Conservation (phyloP, 2,888 invertebrate genomes). For the Odiellus spinosus region DNA sequence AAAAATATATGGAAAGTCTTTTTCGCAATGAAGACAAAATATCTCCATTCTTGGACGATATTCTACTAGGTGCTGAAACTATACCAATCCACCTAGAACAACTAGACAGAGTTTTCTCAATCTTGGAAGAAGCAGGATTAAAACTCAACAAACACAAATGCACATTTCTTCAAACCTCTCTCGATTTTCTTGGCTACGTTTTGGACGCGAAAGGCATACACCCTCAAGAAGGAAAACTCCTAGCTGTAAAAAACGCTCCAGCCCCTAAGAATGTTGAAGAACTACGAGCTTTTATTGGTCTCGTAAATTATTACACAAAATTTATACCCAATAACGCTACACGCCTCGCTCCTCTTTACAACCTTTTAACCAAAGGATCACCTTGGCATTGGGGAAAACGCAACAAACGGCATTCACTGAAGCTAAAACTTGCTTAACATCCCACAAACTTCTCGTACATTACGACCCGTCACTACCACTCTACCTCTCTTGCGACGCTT, state of each 20-base stretch:
- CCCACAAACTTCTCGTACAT: slow-evolving; percentile 22
- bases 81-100: background rate
- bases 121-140: background rate
- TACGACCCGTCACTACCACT: slow-evolving; percentile 24
- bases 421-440: slow-evolving; percentile 20
- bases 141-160: slow-evolving; percentile 2
- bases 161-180: slow-evolving; percentile 21
- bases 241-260: slow-evolving; percentile 21
- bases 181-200: no score
- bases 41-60: background rate
- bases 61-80: background rate
- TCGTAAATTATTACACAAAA: slow-evolving; percentile 22
- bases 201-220: no score
- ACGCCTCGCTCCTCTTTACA: slow-evolving; percentile 20
- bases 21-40: background rate
- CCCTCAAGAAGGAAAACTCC: slow-evolving; percentile 18
- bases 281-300: slow-evolving; percentile 22
- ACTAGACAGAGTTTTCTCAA: background rate
- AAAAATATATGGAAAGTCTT: slow-evolving; percentile 3
- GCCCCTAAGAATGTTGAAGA: slow-evolving; percentile 21
- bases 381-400: slow-evolving; percentile 16
- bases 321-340: slow-evolving; percentile 22
- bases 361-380: slow-evolving; percentile 15
- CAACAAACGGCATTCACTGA: slow-evolving; percentile 17
- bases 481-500: slow-evolving; percentile 29